A percentile compares a stretch with the other conserved stretches of the same genome.
Conservation (phyloP, 2,888 invertebrate genomes). For the Pollenia angustigena region DNA sequence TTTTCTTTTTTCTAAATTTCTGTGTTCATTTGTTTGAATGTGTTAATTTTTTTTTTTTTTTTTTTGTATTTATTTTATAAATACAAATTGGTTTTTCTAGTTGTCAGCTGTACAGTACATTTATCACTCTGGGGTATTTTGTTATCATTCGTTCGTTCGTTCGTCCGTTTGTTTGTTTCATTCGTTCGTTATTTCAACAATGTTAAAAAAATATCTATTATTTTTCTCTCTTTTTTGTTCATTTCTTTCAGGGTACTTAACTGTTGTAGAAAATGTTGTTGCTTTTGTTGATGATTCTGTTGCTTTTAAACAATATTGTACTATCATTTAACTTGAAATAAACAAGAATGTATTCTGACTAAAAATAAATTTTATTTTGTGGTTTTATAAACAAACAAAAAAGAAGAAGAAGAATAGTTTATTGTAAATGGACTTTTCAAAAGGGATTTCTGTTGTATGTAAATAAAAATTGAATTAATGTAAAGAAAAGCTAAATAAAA, state of each 20-base stretch:
- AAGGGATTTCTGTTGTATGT: conserved; percentile 6
- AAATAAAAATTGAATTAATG: conserved; percentile 60
- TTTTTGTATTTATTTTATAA: conserved; percentile 65
- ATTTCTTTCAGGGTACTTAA: conserved; percentile 28
- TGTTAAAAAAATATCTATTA: conserved; percentile 67
- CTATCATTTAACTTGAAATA: conserved; percentile 58
- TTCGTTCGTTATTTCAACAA: conserved; percentile 46
- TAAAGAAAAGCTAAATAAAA: conserved; percentile 22
- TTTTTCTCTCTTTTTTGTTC: conserved; percentile 8
- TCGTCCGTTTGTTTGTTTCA: conserved; percentile 7
- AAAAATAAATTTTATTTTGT: conserved; percentile 53
- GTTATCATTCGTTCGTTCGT: conserved; percentile 35
- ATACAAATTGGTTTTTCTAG: conserved; percentile 74
- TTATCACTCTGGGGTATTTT: conserved; percentile 73
- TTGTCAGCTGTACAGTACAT: conserved; percentile 74
- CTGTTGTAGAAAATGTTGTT: conserved; percentile 38
- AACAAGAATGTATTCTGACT: conserved; percentile 35
- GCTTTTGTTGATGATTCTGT: conserved; percentile 26
- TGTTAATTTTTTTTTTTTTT: background rate
- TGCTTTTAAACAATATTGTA: conserved; percentile 13
- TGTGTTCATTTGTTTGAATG: background rate
- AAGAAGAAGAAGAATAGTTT: conserved; percentile 8
- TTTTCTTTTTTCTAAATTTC: conserved; percentile 6
- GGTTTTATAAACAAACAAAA: conserved; percentile 17
- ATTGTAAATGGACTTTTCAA: conserved; percentile 46